phyloP scores from a whole-genome alignment of 2,888 invertebrate genomes.

The Chironomus tentans region DNA sequence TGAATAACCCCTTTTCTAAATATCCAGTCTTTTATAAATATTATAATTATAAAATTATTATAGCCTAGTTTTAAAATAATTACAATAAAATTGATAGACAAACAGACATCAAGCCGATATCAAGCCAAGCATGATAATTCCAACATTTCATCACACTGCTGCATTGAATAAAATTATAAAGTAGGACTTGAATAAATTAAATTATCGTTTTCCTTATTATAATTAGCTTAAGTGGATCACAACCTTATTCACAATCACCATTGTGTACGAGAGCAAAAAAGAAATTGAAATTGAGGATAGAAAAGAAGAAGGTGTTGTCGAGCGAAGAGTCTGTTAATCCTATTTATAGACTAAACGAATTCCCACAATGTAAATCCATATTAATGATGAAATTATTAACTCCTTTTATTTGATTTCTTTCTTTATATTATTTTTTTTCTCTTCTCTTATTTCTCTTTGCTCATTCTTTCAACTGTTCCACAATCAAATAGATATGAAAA shows the following conservation, averaged over 20 bases:
- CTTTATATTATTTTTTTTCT: background rate
- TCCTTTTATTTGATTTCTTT: constrained; percentile 21
- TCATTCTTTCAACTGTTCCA: too few relatives aligned
- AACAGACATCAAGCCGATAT: background rate
- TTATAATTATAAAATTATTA: too few relatives aligned
- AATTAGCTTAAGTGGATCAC: constrained; percentile 21
- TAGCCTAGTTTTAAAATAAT: background rate
- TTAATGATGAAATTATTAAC: constrained; percentile 26
- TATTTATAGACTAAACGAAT: constrained; percentile 14
- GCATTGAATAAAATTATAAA: too few relatives aligned
- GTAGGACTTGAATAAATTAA: background rate
- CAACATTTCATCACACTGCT: too few relatives aligned
- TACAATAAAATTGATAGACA: background rate
- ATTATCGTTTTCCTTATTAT: constrained; percentile 21
- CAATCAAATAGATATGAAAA: background rate
- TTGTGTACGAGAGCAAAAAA: background rate
- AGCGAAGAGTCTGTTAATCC: background rate
- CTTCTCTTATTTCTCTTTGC: background rate
- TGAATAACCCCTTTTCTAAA: too few relatives aligned
- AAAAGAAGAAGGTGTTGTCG: background rate
- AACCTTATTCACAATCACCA: background rate
- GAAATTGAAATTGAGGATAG: background rate
- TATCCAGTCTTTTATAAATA: too few relatives aligned
- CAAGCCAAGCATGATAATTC: too few relatives aligned
- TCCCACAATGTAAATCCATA: constrained; percentile 25